phyloP scores from a whole-genome alignment of 2,797 vertebrate species.

The Hyperoplus immaculatus region DNA sequence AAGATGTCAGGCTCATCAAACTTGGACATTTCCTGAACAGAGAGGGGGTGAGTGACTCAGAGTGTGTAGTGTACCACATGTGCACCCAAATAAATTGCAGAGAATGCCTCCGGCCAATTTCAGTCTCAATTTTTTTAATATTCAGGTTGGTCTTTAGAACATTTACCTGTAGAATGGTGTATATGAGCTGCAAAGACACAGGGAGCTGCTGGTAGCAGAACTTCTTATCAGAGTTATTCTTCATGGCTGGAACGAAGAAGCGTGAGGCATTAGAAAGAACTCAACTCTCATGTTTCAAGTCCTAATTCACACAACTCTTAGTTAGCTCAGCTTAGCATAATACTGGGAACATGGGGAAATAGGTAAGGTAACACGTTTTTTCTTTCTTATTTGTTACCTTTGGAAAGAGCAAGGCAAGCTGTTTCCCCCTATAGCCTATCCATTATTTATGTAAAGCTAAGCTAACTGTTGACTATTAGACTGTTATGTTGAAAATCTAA shows the following conservation, averaged over 20 bases:
- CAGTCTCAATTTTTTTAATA: background rate
- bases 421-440: background rate
- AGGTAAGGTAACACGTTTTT: background rate
- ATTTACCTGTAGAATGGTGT: conserved; percentile 96
- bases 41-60: conserved; percentile 25
- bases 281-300: conserved; percentile 2
- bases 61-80: background rate
- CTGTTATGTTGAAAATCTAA: background rate
- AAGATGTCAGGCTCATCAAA: conserved; percentile 99
- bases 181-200: conserved; percentile 95
- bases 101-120: background rate
- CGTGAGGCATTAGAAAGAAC: conserved; percentile 23
- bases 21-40: conserved; percentile 93
- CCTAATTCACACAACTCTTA: background rate
- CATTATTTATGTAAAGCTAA: background rate
- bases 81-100: conserved; percentile 16
- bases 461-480: background rate
- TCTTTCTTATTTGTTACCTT: background rate
- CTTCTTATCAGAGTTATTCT: conserved; percentile 94
- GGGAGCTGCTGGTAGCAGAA: conserved; percentile 97
- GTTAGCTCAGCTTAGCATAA: background rate
- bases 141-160: conserved; percentile 5
- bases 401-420: background rate
- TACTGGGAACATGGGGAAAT: background rate
- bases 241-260: conserved; percentile 84